Evolutionary conservation across 2,888 invertebrate genomes (phyloP).

Genomic region (Pandemis heparana): DNA sequence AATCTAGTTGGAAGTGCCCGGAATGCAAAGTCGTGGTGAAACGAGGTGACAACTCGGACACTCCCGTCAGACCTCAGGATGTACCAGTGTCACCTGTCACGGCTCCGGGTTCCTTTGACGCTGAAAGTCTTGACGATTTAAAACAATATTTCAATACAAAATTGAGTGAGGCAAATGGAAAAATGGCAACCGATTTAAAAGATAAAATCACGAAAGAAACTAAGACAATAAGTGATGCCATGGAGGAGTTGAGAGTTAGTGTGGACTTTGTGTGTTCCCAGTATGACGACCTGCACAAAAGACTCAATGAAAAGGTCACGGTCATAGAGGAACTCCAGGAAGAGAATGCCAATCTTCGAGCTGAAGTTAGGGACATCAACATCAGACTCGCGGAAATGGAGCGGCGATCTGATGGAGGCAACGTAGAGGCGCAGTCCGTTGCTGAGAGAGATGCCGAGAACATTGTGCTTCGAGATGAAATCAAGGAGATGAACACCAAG

Average conservation of each 20-base stretch:
- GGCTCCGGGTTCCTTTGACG: not conserved
- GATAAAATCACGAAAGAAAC: not conserved
- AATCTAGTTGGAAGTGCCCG: conserved; percentile 14
- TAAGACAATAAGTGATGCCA: not conserved
- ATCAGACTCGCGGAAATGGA: not conserved
- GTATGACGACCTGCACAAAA: conserved; percentile 13
- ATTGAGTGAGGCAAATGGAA: not conserved
- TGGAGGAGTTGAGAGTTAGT: conserved; percentile 8
- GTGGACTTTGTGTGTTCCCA: conserved; percentile 7
- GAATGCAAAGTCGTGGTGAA: not conserved
- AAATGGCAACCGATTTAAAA: not conserved
- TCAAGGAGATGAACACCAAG: not conserved
- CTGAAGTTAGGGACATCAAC: not conserved
- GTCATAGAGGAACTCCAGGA: not conserved
- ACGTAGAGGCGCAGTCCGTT: too few relatives aligned
- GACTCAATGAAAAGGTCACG: not conserved
- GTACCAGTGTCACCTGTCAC: too few relatives aligned
- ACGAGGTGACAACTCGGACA: conserved; percentile 5
- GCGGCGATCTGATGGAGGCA: too few relatives aligned
- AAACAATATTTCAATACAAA: conserved; percentile 1
- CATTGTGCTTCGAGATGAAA: not conserved
- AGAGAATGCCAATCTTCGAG: not conserved
- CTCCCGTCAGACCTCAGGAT: conserved; percentile 7
- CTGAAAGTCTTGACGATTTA: not conserved
- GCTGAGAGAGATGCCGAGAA: too few relatives aligned